Conservation (phyloP, 2,888 invertebrate genomes). For the Rotaria socialis region DNA sequence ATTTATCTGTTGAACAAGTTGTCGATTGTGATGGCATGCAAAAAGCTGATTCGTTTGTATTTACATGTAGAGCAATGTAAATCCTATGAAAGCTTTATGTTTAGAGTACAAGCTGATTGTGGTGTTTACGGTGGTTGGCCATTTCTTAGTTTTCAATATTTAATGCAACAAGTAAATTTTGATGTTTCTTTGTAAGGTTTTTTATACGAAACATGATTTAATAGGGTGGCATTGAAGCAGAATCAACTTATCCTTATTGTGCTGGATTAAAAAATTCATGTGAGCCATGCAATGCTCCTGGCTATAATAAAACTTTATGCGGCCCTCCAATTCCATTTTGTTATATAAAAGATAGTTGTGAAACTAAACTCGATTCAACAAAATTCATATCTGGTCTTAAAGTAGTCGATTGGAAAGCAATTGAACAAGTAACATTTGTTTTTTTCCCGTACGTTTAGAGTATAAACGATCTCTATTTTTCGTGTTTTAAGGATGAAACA, state of each 20-base stretch:
- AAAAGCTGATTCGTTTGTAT: slow-evolving; percentile 49
- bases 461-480: background rate
- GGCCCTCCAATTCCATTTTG: slow-evolving; percentile 53
- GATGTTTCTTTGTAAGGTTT: no score
- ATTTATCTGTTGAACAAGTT: slow-evolving; percentile 53
- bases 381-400: slow-evolving; percentile 53
- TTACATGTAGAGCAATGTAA: background rate
- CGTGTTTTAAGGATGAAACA: slow-evolving; percentile 51
- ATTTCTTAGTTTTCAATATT: slow-evolving; percentile 53
- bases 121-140: slow-evolving; percentile 56
- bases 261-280: slow-evolving; percentile 50
- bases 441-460: no score
- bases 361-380: slow-evolving; percentile 50
- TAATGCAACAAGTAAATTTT: slow-evolving; percentile 50
- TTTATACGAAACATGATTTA: no score
- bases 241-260: slow-evolving; percentile 52
- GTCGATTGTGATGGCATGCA: slow-evolving; percentile 53
- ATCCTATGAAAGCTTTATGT: background rate
- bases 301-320: slow-evolving; percentile 53
- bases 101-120: slow-evolving; percentile 51
- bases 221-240: slow-evolving; percentile 53
- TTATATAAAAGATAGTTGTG: slow-evolving; percentile 53
- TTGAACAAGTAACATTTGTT: slow-evolving; percentile 49
- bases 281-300: slow-evolving; percentile 51
- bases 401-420: slow-evolving; percentile 52